phyloP scores from a whole-genome alignment of 2,888 invertebrate genomes.

The Sminthurinus aureus region DNA sequence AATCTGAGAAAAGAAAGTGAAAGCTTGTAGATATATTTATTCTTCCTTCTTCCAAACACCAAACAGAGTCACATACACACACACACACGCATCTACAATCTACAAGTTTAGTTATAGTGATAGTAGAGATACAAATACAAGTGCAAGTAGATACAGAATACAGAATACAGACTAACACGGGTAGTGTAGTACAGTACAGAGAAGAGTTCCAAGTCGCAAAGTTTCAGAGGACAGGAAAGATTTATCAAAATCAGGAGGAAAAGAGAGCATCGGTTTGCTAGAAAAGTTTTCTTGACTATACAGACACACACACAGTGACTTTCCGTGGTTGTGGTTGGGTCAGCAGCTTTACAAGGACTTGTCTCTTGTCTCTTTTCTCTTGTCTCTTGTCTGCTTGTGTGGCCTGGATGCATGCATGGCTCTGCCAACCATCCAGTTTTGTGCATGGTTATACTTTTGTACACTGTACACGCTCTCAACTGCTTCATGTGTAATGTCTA shows the following conservation, averaged over 20 bases:
- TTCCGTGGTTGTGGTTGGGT: constrained; percentile 31
- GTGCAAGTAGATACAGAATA: not conserved
- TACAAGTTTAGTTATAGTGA: too few relatives aligned
- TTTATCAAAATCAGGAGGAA: constrained; percentile 44
- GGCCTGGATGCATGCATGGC: not conserved
- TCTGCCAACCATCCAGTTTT: not conserved
- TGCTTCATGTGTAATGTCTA: constrained; percentile 5
- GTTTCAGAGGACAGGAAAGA: constrained; percentile 44
- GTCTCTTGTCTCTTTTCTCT: too few relatives aligned
- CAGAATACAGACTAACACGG: not conserved
- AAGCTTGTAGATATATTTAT: not conserved
- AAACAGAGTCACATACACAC: too few relatives aligned
- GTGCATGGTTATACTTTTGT: not conserved
- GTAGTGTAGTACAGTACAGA: not conserved
- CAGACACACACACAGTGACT: not conserved
- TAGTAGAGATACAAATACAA: not conserved
- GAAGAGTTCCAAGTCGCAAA: constrained; percentile 30
- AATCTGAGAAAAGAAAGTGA: not conserved
- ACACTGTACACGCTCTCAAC: not conserved
- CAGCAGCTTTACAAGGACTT: constrained; percentile 18
- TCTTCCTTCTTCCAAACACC: not conserved
- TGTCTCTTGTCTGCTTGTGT: not conserved
- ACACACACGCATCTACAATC: too few relatives aligned
- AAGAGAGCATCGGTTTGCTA: constrained; percentile 17
- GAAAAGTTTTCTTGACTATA: constrained; percentile 35